Percentiles rank a stretch among this genome's conserved stretches.
phyloP scores from a whole-genome alignment of 2,113 vertebrate genomes.

The Megaceryle torquata region DNA sequence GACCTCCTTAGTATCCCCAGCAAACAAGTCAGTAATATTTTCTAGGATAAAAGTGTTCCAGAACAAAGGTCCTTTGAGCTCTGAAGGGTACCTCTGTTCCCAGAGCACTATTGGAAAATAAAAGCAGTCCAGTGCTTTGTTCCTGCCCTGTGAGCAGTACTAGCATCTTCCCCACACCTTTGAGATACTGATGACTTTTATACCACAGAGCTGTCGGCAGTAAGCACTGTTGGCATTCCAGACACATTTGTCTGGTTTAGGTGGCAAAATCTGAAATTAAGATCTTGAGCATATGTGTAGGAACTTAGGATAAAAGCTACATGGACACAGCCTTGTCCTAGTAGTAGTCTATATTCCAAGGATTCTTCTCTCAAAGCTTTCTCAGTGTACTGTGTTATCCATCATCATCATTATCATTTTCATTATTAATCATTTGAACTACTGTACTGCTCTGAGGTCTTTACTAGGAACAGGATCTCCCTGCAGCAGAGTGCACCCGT shows the following conservation, averaged over 20 bases:
- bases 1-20: neutral
- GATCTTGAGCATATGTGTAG: neutral
- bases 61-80: neutral
- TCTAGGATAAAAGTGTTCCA: neutral
- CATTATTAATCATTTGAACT: neutral
- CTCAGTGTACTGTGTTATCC: neutral
- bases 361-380: neutral
- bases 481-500: neutral
- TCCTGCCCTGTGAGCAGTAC: neutral
- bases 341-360: neutral
- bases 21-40: neutral
- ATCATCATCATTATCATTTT: neutral
- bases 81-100: neutral
- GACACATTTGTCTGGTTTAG: neutral
- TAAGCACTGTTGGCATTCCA: neutral
- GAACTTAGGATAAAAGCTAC: neutral
- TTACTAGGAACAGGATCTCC: neutral
- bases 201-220: neutral
- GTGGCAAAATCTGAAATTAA: neutral
- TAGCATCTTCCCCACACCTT: neutral
- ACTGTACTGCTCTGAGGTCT: neutral
- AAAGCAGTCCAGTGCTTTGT: neutral
- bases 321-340: neutral
- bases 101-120: neutral
- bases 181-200: neutral